Base-by-base conservation (phyloP, 2,888 invertebrate genomes). In the Eupithecia subumbrata region DNA sequence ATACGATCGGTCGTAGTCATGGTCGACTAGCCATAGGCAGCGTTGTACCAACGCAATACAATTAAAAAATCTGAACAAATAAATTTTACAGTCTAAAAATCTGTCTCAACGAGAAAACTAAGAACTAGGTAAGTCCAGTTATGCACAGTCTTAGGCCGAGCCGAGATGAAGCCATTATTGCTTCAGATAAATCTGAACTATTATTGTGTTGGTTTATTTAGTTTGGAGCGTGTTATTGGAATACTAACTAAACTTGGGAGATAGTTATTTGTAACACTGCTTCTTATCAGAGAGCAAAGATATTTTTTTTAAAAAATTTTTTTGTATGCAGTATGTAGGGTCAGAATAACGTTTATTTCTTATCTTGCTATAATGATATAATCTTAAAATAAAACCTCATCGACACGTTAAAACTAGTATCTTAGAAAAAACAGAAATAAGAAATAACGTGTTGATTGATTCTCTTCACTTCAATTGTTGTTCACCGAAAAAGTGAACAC, bases 111-210 rank as follows among this genome's bases (percentile, higher is more conserved):
- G 34, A 66, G 40, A 71, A 60, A 69, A 37, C 34, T 14, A n/a
- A 52, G 18, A 30, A 52, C 11, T 60, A 48, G 14, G 48, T 34
- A 4, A 25, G 69, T 74, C 74, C 25, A 43, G 56, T 43, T 52
- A 56, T 22, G 56, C 11, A 56, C 14, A 11, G 18, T 52, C 45
- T 4, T 4, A 30, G 56, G 18, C 5, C 9, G n/a, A 14, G 56
- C 14, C 67, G 25, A 68, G 71, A 56, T 45, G 48, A 34, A 75
- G 71, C 22, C 63, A 40, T 71, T 75, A 75, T 71, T 75, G 69
- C 64, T 75, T 69, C 12, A 75, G 72, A 75, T 75, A 75, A 75
- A 69, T 75, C 72, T 72, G 52, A 72, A 48, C 69, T 69, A 75
- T 69, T 72, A 72, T 63, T 69, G 45, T 60, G 45, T 60, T 69